These are phyloP conservation scores for Helleia helle DNA, from an alignment of 2,888 invertebrate genomes.

Conservation along the genomic window DNA sequence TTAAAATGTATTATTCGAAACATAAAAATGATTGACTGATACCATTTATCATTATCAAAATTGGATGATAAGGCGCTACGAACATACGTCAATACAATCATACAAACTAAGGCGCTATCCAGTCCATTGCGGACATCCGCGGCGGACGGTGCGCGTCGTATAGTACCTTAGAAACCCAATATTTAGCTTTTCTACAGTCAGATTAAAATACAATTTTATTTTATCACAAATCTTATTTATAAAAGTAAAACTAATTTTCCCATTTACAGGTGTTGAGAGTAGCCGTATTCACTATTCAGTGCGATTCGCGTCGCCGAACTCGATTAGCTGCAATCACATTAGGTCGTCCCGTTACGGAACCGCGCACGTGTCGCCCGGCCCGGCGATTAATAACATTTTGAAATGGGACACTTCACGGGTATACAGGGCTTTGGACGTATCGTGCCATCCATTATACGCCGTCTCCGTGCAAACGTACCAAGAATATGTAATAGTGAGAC, in stretches of 20 bases:
- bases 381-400: slow-evolving; percentile 24
- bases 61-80: too few species aligned
- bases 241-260: slow-evolving; percentile 8
- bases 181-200: too few species aligned
- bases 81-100: too few species aligned
- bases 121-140: too few species aligned
- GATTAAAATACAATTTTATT: not conserved
- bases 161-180: too few species aligned
- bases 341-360: slow-evolving; percentile 19
- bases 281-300: slow-evolving; percentile 13
- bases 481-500: too few species aligned
- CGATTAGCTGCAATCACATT: slow-evolving; percentile 19
- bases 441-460: slow-evolving; percentile 5
- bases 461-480: too few species aligned
- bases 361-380: slow-evolving; percentile 10
- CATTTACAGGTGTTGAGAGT: slow-evolving; percentile 10
- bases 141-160: too few species aligned
- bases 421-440: slow-evolving; percentile 12
- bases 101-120: too few species aligned
- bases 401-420: slow-evolving; percentile 18
- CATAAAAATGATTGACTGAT: too few species aligned
- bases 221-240: not conserved
- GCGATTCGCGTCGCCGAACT: slow-evolving; percentile 13
- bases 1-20: too few species aligned
- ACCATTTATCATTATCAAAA: too few species aligned